Evolutionary conservation across 2,888 invertebrate species (phyloP).

Genomic region (Cryptus viduatorius): DNA sequence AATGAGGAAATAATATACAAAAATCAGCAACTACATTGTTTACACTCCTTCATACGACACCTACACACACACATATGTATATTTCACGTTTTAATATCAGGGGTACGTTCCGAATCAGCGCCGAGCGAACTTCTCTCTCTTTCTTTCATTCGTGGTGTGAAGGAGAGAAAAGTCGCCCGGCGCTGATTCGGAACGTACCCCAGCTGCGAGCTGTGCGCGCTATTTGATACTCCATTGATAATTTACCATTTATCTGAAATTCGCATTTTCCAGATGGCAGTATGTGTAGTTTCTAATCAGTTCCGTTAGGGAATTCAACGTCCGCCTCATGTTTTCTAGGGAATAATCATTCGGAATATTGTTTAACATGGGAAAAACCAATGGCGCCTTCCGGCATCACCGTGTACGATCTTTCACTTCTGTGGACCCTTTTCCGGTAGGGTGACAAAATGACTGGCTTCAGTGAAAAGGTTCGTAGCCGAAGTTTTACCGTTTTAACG

Average conservation of each 20-base stretch:
- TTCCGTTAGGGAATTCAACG: background rate
- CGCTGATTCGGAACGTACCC: too few relatives aligned
- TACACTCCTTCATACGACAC: background rate
- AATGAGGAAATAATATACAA: background rate
- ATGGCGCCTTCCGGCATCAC: constrained; percentile 77
- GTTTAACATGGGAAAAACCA: background rate
- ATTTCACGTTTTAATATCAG: background rate
- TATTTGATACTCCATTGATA: too few relatives aligned
- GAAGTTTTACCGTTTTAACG: constrained; percentile 72
- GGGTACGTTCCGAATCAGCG: too few relatives aligned
- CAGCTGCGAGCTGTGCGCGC: too few relatives aligned
- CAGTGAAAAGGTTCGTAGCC: constrained; percentile 81
- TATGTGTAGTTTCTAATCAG: background rate
- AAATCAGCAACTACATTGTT: background rate
- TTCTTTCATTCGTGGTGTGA: too few relatives aligned
- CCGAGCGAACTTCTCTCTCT: too few relatives aligned
- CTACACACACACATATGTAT: background rate
- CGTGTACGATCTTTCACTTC: constrained; percentile 67
- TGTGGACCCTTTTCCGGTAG: constrained; percentile 80
- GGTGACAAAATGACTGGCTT: constrained; percentile 82
- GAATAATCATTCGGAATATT: background rate
- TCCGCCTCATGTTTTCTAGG: background rate
- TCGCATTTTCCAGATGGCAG: background rate
- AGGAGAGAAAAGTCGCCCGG: too few relatives aligned
- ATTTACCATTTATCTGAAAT: too few relatives aligned